Base-by-base conservation (phyloP, 2,888 invertebrate species). In the Cheilosia vernalis region DNA sequence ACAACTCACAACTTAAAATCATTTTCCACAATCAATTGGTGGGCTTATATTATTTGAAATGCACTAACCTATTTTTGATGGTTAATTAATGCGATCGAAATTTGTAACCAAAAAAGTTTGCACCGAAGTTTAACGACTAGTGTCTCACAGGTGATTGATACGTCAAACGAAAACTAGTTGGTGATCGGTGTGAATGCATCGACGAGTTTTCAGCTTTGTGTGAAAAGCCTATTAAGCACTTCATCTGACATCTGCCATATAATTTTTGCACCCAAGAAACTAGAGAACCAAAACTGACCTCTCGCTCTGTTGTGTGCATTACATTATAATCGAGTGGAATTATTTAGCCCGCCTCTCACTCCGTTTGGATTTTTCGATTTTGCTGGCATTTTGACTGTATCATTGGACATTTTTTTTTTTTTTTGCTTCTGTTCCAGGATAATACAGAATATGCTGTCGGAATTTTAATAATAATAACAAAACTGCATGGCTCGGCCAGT, bases 381-480 rank as follows among this genome's bases (percentile, higher is more conserved):
- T 33, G 33, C 63, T 60, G 37, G 37, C 37, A 37, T 37, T 37
- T 37, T 37, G 13, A n/a, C 13, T 37, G 13, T 37, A 13, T 37
- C 37, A 37, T 37, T 37, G 13, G 37, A 13, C 13, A 4, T 37
- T 37, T 37, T 56, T 56, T 67, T 69, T 56, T 69, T 10, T 37
- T 2, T n/a, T 33, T 33, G 66, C 17, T 37, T 37, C 67, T 64
- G 58, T 66, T 55, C n/a, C 55, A 72, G 66, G 64, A 60, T 81
- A 81, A 81, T 76, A 76, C 70, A 81, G 53, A 81, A 80, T 81
- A 80, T 85, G 84, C 74, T 72, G 60, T 76, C 4, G 84, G 84
- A 85, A 85, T 85, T 85, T 81, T 85, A 85, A 85, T 85, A 84
- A 84, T 85, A 85, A 85, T 85, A 84, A 84, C 74, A 72, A 60